These are phyloP conservation scores for Hypanus sabinus DNA, from an alignment of 2,113 vertebrate species.

Conservation along the genomic window DNA sequence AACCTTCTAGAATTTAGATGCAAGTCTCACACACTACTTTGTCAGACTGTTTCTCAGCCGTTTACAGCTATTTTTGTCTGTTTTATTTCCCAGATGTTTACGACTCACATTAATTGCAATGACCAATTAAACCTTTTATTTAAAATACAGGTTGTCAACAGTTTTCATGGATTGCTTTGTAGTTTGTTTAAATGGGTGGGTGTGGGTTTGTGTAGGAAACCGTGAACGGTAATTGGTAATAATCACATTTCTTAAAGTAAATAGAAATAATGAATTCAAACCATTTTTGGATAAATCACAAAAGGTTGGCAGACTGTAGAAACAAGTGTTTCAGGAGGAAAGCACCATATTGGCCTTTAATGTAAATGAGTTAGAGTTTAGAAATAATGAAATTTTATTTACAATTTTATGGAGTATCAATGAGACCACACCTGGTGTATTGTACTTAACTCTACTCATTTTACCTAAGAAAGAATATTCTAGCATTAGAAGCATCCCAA, in stretches of 20 bases:
- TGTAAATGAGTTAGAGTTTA: no score
- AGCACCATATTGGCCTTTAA: no score
- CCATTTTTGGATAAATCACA: not conserved
- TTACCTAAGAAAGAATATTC: no score
- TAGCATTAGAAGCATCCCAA: no score
- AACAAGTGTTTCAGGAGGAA: no score
- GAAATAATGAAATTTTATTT: no score
- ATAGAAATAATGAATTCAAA: not conserved
- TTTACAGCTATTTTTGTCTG: not conserved
- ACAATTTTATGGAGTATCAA: no score
- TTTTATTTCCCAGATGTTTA: not conserved
- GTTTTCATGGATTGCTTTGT: not conserved
- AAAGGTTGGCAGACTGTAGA: no score
- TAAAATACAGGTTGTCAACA: not conserved
- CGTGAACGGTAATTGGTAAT: not conserved
- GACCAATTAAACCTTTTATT: not conserved
- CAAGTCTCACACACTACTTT: not conserved
- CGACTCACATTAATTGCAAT: not conserved
- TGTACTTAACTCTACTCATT: no score
- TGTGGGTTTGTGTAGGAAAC: not conserved
- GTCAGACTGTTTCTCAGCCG: not conserved
- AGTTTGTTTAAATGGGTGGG: not conserved
- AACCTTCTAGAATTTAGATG: not conserved
- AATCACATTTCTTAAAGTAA: not conserved
- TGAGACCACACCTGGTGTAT: no score